Evolutionary conservation across 2,797 vertebrate species (phyloP), one percentile per base, ranked within the genome.

Genomic region (Mormyrus proboscirostris): DNA sequence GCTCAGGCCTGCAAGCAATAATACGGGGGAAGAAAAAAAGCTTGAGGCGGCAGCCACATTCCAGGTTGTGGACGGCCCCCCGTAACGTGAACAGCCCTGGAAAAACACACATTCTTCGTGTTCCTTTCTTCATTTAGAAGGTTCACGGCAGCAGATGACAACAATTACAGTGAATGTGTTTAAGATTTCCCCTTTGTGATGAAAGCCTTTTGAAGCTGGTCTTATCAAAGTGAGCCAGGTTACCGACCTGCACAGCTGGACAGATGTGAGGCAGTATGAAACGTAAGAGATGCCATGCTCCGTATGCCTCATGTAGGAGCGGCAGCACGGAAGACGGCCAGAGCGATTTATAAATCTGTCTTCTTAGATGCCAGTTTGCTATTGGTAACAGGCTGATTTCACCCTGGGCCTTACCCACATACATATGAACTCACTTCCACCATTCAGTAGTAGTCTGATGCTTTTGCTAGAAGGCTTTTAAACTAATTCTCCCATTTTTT

Each of bases 131-230:
- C 12, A 2, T 49, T 2, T 53, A 19, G 33, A 50, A 86, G 12
- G 47, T 86, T 51, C 49, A 85, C 47, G 12, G 33, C 2, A 38
- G 73, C 90, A 91, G 88, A 84, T 91, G 90, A 87, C 57, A 85
- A 82, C 41, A 38, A 91, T 92, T 91, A 86, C 4, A 47, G 73
- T 44, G 55, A 87, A 87, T 44, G 53, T 62, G n/a, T 44, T 87
- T 44, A 33, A 55, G 85, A 25, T 76, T 22, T 44, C 29, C 14
- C 16, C 49, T 50, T 88, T 69, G 47, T 22, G 87, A 49, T 50
- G n/a, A 88, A 19, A 49, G 22, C 9, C 84, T 2, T 84, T 84
- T 84, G 82, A 85, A 47, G 82, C 47, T 50, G 82, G 19, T 79
- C 19, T 88, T 88, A 82, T 51, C 25, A 82, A 38, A 38, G 49